phyloP scores from a whole-genome alignment of 2,113 vertebrate species.

The Gavialis gangeticus region DNA sequence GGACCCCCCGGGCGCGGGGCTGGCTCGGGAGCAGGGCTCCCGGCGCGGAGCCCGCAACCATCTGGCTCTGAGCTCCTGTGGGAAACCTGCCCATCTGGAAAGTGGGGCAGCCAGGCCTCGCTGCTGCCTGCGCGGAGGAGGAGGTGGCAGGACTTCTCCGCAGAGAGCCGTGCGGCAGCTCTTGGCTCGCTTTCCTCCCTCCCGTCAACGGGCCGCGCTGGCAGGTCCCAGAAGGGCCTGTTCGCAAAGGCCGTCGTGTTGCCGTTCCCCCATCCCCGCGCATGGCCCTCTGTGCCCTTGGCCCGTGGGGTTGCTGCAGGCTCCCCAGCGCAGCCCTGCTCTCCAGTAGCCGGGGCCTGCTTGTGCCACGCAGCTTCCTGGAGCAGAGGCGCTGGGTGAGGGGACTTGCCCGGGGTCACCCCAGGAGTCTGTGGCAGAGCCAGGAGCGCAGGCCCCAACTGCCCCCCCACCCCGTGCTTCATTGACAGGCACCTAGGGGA shows the following conservation, averaged over 20 bases:
- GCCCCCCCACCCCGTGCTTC: background rate
- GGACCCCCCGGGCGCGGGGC: background rate
- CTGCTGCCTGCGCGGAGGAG: too few relatives aligned
- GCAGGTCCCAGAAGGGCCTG: background rate
- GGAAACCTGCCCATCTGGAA: background rate
- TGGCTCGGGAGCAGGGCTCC: background rate
- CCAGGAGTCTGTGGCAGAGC: rapidly evolving
- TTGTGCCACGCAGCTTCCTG: too few relatives aligned
- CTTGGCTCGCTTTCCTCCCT: too few relatives aligned
- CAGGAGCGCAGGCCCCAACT: background rate
- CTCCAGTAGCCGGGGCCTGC: too few relatives aligned
- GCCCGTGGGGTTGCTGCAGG: too few relatives aligned
- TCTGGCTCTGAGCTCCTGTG: background rate
- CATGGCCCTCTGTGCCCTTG: too few relatives aligned
- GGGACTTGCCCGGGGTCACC: background rate
- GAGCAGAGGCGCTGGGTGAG: background rate
- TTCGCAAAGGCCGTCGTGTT: too few relatives aligned
- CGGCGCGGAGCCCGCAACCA: background rate
- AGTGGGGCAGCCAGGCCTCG: too few relatives aligned
- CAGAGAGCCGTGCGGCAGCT: too few relatives aligned
- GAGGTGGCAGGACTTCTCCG: too few relatives aligned
- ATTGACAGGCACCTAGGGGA: background rate
- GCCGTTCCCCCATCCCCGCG: too few relatives aligned
- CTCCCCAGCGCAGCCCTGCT: too few relatives aligned
- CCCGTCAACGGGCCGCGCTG: background rate